Evolutionary conservation across 2,797 vertebrate species (phyloP).

Genomic region (Cryptoprocta ferox): DNA sequence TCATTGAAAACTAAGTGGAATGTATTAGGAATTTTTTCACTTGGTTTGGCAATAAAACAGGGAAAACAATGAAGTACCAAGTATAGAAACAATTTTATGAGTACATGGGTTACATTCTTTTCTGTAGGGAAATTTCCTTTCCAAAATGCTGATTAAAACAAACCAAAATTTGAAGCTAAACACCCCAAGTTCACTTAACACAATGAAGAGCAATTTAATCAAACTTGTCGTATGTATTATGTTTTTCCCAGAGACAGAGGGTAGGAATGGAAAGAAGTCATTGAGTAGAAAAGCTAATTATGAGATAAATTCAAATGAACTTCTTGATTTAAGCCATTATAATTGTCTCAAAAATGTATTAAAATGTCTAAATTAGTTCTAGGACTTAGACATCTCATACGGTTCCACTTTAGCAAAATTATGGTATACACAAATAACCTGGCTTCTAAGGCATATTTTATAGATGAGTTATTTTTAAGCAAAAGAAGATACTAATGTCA

Average conservation of each 20-base stretch:
- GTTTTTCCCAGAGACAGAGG: not conserved
- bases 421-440: not conserved
- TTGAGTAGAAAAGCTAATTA: not conserved
- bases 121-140: conserved; percentile 16
- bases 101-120: conserved; percentile 18
- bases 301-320: not conserved
- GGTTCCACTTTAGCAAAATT: not conserved
- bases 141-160: conserved; percentile 29
- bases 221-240: not conserved
- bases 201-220: not conserved
- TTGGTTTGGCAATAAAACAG: conserved; percentile 39
- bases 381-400: not conserved
- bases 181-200: not conserved
- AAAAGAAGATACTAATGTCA: not conserved
- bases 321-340: not conserved
- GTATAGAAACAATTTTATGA: conserved; percentile 39
- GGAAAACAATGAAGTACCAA: conserved; percentile 47
- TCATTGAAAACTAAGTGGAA: conserved; percentile 33
- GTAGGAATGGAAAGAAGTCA: not conserved
- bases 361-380: not conserved
- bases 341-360: not conserved
- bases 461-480: not conserved
- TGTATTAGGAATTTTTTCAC: conserved; percentile 43
- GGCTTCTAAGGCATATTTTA: not conserved
- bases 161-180: conserved; percentile 10